Evolutionary conservation across 2,888 invertebrate genomes (phyloP).

Genomic region (Parascotia fuliginaria): DNA sequence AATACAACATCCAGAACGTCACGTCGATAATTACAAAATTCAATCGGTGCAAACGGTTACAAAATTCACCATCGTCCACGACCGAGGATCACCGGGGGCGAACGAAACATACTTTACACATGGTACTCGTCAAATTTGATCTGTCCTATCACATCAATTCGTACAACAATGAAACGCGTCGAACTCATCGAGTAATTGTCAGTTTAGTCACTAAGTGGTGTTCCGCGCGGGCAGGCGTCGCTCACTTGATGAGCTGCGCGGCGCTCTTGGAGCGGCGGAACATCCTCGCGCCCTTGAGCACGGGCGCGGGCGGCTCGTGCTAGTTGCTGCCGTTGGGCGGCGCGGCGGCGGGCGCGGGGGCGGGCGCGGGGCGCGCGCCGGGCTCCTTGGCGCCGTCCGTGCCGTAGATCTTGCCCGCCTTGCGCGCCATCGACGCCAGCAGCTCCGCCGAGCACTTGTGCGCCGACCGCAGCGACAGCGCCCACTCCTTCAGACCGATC

Average conservation of each 20-base stretch:
- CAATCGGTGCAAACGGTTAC: constrained; percentile 81
- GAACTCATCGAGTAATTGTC: constrained; percentile 75
- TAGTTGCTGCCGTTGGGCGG: constrained; percentile 80
- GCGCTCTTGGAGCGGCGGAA: constrained; percentile 86
- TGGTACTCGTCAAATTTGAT: constrained; percentile 62
- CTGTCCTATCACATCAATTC: constrained; percentile 75
- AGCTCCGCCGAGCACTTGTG: constrained; percentile 98
- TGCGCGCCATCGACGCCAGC: constrained; percentile 98
- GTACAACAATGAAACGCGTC: constrained; percentile 73
- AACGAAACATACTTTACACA: constrained; percentile 66
- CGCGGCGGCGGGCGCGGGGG: constrained; percentile 36
- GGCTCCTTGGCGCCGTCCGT: constrained; percentile 85
- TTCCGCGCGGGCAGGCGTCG: background rate
- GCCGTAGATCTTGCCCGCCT: constrained; percentile 99
- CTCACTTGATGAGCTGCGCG: constrained; percentile 83
- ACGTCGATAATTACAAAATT: constrained; percentile 83
- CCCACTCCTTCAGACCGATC: constrained; percentile 99
- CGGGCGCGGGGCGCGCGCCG: constrained; percentile 20
- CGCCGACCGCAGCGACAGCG: constrained; percentile 96
- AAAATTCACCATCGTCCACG: constrained; percentile 68
- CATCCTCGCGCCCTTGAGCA: constrained; percentile 84
- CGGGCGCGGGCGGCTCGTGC: constrained; percentile 78
- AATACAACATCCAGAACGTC: constrained; percentile 83
- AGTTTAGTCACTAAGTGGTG: constrained; percentile 63
- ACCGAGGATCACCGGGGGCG: constrained; percentile 61